Percentiles rank a stretch among this genome's conserved stretches.
Evolutionary conservation across 2,888 invertebrate species (phyloP).

Genomic region (Archips xylosteana): DNA sequence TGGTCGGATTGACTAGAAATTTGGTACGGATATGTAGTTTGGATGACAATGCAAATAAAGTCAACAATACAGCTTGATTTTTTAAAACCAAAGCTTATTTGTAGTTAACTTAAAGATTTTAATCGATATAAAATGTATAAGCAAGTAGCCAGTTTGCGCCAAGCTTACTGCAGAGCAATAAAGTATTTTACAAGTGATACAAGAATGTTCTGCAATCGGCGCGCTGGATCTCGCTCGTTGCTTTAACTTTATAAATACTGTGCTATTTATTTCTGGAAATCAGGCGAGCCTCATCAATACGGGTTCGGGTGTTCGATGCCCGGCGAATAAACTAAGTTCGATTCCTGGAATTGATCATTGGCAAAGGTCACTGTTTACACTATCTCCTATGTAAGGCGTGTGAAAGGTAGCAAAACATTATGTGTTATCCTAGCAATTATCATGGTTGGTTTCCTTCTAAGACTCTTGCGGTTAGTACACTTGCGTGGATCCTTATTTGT

Average conservation of each 20-base stretch:
- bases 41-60: no score
- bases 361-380: slow-evolving; percentile 34
- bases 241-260: slow-evolving; percentile 83
- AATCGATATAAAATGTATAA: not conserved
- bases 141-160: slow-evolving; percentile 54
- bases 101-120: not conserved
- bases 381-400: slow-evolving; percentile 34
- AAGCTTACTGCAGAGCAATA: slow-evolving; percentile 70
- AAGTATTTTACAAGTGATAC: slow-evolving; percentile 85
- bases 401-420: slow-evolving; percentile 37
- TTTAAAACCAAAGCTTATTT: no score
- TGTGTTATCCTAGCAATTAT: slow-evolving; percentile 38
- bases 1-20: no score
- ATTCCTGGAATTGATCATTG: slow-evolving; percentile 22
- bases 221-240: slow-evolving; percentile 72
- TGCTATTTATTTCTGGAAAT: slow-evolving; percentile 84
- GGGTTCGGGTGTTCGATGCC: slow-evolving; percentile 53
- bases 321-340: slow-evolving; percentile 34
- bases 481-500: slow-evolving; percentile 34
- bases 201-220: slow-evolving; percentile 77
- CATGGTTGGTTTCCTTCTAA: slow-evolving; percentile 22
- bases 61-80: no score
- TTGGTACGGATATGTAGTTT: no score
- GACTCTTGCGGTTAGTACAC: slow-evolving; percentile 32
- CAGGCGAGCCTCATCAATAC: slow-evolving; percentile 74